Base-by-base conservation (phyloP, 2,113 vertebrate species). In the Typhlomys cinereus region DNA sequence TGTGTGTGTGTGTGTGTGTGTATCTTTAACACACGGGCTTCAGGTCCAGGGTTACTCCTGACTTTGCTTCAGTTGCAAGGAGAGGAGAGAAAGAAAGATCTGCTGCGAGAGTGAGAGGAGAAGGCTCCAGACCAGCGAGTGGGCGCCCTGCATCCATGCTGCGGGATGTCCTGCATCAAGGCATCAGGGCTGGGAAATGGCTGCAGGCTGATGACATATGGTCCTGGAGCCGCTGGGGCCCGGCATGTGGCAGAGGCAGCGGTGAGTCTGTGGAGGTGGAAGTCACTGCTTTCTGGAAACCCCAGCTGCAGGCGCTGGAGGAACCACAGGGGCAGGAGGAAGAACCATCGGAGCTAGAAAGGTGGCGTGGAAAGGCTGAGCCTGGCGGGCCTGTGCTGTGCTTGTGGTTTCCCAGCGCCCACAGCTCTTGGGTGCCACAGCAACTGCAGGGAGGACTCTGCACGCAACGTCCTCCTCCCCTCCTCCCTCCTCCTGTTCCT, bases 251-350 rank as follows among this genome's bases (percentile, higher is more conserved):
- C 78, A n/a, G 48, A n/a, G 29, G 41, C 18, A 81, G 20, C 59
- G 18, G 1, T 39, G 73, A 95, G 91, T 85, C 74, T 57, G 86
- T 86, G 74, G 85, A 96, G 94, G 79, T 34, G 8, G 54, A 59
- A 95, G 94, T 96, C 75, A 81, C 64, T 61, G 66, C 90, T 96
- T 97, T 96, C 96, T 93, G 94, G 95, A 95, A 96, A 75, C 85
- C 41, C 10, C 0, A 0, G 25, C 93, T 89, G 15, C 34, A 0
- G 3, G 85, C 13, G 27, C 15, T 69, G 36, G 62, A 66, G 90
- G 76, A 91, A 64, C 21, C 0, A 57, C 78, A 17, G 1, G 13
- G 18, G 48, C n/a, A n/a, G n/a, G n/a, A n/a, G n/a, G n/a, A n/a
- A n/a, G n/a, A n/a, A n/a, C n/a, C n/a, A n/a, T n/a, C n/a, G n/a